Base-by-base conservation (phyloP, 2,113 vertebrate genomes). In the Galemys pyrenaicus region DNA sequence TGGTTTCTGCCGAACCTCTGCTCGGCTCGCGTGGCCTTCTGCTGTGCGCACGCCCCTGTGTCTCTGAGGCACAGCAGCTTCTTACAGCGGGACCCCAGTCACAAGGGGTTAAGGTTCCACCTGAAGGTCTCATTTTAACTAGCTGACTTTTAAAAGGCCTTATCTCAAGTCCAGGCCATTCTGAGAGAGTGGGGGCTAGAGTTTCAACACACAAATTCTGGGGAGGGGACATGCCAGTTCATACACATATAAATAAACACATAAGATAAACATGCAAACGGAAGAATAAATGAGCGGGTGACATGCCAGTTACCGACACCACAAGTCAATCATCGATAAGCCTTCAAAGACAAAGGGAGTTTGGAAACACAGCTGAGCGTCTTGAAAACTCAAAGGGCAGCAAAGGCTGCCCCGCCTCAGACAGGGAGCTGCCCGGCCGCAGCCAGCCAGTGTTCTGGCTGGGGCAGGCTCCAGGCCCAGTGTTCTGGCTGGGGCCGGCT, bases 231-330 rank as follows among this genome's bases (percentile, higher is more conserved):
- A 49, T 46, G 68, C 68, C 22, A 68, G 9, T 49, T 16, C 28
- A 49, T 65, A 68, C 41, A 39, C 49, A 92, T 28, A 83, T 39
- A n/a, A 35, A 64, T 64, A 39, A 37, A 56, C 22, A 67, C 26
- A 2, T 60, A 60, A 41, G 30, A 56, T 64, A 46, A 39, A 49
- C 20, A 62, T 30, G 64, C 37, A 62, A 41, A 85, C 32, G 26
- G 62, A 73, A 74, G 19, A 90, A 65, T 75, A 35, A 82, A 83
- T 79, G n/a, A 93, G 70, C 16, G 8, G 6, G 51, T 60, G 79
- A 68, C 62, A 79, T 79, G 24, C 10, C 7, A 81, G 20, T 9
- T 17, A 73, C 70, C 30, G 32, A 16, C 2, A 46, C 4, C 12
- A 46, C 24, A 56, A 79, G 3, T 49, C 30, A 74, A 60, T 32